Conservation (phyloP, 2,113 vertebrate species). For the Tiliqua scincoides region DNA sequence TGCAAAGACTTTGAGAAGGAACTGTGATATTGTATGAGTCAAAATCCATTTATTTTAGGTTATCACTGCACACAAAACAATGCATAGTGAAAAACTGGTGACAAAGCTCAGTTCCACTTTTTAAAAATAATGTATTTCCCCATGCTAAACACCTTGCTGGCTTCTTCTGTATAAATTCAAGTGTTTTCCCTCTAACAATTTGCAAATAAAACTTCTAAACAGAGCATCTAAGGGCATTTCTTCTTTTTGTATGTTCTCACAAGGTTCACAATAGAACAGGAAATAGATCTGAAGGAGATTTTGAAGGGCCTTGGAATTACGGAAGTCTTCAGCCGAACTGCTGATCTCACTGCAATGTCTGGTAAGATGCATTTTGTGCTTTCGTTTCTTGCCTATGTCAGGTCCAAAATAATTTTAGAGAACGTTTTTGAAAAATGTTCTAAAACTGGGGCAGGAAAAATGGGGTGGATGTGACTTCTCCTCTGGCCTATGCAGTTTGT, state of each 20-base stretch:
- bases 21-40: background rate
- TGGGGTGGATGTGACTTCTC: background rate
- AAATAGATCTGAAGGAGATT: conserved; percentile 87
- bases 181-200: conserved; percentile 7
- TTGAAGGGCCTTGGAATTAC: conserved; percentile 90
- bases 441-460: background rate
- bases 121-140: background rate
- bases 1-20: conserved; percentile 40
- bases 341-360: conserved; percentile 94
- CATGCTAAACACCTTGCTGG: rapidly evolving
- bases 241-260: conserved; percentile 4
- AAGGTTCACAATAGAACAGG: conserved; percentile 96
- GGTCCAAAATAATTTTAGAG: background rate
- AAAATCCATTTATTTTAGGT: conserved; percentile 36
- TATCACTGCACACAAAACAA: conserved; percentile 28
- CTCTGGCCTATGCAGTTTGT: background rate
- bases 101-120: conserved; percentile 8
- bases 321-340: conserved; percentile 87
- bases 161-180: background rate
- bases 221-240: background rate
- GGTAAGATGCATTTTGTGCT: conserved; percentile 73
- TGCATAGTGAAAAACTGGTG: background rate
- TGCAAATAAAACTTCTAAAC: conserved; percentile 8
- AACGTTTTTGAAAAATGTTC: background rate
- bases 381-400: background rate